phyloP scores from a whole-genome alignment of 2,113 vertebrate genomes.

The Pyrgilauda ruficollis region DNA sequence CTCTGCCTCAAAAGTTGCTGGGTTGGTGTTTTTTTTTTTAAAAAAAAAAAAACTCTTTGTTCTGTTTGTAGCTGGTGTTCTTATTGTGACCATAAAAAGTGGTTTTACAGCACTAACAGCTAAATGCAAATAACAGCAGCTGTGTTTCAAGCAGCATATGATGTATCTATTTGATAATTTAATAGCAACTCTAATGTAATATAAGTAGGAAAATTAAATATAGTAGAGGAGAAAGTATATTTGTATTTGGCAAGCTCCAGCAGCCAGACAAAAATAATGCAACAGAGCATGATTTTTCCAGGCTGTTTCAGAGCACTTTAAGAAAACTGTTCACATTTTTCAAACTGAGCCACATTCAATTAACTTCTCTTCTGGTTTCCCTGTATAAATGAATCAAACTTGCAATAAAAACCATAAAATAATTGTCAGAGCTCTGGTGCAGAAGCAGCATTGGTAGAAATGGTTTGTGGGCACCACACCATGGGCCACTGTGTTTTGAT shows the following conservation, averaged over 20 bases:
- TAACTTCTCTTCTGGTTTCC: background rate
- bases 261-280: background rate
- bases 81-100: background rate
- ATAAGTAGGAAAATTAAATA: background rate
- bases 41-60: background rate
- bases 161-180: slow-evolving; percentile 32
- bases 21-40: no score
- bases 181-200: background rate
- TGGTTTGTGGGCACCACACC: background rate
- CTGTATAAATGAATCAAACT: background rate
- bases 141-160: background rate
- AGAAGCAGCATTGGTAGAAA: background rate
- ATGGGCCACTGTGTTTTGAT: background rate
- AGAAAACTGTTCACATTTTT: background rate
- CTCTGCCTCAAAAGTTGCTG: background rate
- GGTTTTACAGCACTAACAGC: background rate
- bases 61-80: background rate
- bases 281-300: background rate
- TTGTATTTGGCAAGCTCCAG: background rate
- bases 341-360: background rate
- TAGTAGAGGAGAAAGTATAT: background rate
- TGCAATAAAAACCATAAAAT: background rate
- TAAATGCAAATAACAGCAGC: background rate
- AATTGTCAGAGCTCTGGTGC: background rate
- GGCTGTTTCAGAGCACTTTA: background rate